These are phyloP conservation scores for Perodicticus potto DNA, from an alignment of 2,797 vertebrate genomes.

Conservation along the genomic window DNA sequence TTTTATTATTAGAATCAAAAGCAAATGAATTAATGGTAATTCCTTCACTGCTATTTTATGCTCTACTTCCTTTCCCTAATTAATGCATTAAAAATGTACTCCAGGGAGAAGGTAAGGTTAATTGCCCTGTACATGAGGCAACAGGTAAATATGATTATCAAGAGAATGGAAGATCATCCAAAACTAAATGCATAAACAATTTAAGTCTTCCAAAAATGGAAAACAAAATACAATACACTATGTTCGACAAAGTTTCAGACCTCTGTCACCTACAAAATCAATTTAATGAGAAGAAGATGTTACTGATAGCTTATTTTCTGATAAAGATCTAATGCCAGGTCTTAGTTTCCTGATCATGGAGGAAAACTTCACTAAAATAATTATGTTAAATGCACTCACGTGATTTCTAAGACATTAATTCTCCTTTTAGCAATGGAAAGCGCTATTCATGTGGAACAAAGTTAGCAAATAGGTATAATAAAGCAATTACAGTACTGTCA, in stretches of 20 bases:
- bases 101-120: slow-evolving; percentile 66
- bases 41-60: slow-evolving; percentile 40
- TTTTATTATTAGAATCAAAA: slow-evolving; percentile 9
- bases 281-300: slow-evolving; percentile 45
- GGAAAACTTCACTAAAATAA: not conserved
- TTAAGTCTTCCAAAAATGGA: slow-evolving; percentile 74
- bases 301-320: slow-evolving; percentile 37
- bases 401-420: slow-evolving; percentile 27
- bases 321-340: not conserved
- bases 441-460: not conserved
- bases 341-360: not conserved
- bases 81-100: slow-evolving; percentile 31
- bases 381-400: not conserved
- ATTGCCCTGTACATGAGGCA: slow-evolving; percentile 71
- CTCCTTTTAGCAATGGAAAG: not conserved
- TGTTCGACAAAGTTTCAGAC: not conserved
- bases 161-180: slow-evolving; percentile 53
- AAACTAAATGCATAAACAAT: slow-evolving; percentile 60
- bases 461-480: not conserved
- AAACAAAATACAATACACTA: slow-evolving; percentile 4
- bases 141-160: slow-evolving; percentile 78
- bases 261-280: not conserved
- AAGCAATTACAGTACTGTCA: not conserved
- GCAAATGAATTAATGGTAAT: not conserved
- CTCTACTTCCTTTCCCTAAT: slow-evolving; percentile 20